Conservation (phyloP, 2,888 invertebrate species). For the Exephanes ischioxanthus region DNA sequence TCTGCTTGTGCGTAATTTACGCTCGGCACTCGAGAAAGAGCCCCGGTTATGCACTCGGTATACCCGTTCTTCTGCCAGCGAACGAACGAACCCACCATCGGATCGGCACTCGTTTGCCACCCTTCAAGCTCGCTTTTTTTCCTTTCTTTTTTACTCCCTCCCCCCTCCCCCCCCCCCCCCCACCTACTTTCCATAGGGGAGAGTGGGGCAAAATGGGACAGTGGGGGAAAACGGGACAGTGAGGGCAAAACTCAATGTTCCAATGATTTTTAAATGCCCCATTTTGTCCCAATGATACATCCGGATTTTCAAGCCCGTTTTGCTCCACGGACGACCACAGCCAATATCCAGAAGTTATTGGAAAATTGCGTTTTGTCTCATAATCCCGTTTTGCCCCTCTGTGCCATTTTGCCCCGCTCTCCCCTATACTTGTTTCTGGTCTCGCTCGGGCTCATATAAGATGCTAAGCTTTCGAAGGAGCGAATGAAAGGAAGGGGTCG, state of each 20-base stretch:
- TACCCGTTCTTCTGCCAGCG: constrained; percentile 53
- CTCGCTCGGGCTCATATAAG: constrained; percentile 48
- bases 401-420: too few species aligned
- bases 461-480: constrained; percentile 19
- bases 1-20: constrained; percentile 70
- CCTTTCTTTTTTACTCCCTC: not conserved
- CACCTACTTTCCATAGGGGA: constrained; percentile 23
- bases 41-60: constrained; percentile 66
- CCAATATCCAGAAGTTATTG: too few species aligned
- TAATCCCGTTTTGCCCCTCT: too few species aligned
- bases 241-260: too few species aligned
- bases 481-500: constrained; percentile 2
- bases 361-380: too few species aligned
- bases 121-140: constrained; percentile 24
- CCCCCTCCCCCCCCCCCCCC: too few species aligned
- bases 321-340: too few species aligned
- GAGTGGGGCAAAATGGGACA: too few species aligned
- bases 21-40: constrained; percentile 60
- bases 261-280: too few species aligned
- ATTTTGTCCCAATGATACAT: too few species aligned
- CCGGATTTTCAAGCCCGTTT: too few species aligned
- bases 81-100: constrained; percentile 45
- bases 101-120: constrained; percentile 36
- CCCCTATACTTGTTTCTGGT: constrained; percentile 53
- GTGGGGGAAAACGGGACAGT: too few species aligned